phyloP scores from a whole-genome alignment of 2,888 invertebrate species.

The Euplagia quadripunctaria region DNA sequence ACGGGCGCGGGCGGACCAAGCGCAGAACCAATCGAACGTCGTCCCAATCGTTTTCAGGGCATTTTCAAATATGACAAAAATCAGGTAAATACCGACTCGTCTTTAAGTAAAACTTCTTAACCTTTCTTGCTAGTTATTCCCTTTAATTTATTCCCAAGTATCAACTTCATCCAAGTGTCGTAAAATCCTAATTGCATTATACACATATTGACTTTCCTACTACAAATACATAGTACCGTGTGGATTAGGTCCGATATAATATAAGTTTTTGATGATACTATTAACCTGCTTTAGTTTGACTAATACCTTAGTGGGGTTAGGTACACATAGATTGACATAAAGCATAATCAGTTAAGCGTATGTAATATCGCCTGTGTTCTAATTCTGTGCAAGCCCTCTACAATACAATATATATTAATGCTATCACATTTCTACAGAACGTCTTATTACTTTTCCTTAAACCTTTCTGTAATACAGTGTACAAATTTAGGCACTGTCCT shows the following conservation, averaged over 20 bases:
- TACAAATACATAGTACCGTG: not conserved
- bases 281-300: not conserved
- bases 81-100: constrained; percentile 83
- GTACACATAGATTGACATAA: too few relatives aligned
- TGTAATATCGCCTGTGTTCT: too few relatives aligned
- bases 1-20: constrained; percentile 72
- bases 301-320: not conserved
- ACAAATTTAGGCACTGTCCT: too few relatives aligned
- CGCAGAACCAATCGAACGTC: constrained; percentile 69
- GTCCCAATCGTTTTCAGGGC: constrained; percentile 80
- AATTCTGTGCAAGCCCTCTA: too few relatives aligned
- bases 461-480: too few relatives aligned
- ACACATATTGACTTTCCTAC: not conserved
- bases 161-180: not conserved
- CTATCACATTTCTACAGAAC: too few relatives aligned
- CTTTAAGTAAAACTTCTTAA: not conserved
- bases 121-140: not conserved
- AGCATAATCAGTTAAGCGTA: too few relatives aligned
- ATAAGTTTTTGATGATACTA: not conserved
- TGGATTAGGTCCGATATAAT: too few relatives aligned
- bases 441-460: too few relatives aligned
- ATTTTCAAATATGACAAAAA: constrained; percentile 93
- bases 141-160: not conserved
- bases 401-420: too few relatives aligned
- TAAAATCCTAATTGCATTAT: not conserved